Evolutionary conservation across 2,888 invertebrate species (phyloP), one percentile per base, ranked within the genome.

Genomic region (Protula sp.): DNA sequence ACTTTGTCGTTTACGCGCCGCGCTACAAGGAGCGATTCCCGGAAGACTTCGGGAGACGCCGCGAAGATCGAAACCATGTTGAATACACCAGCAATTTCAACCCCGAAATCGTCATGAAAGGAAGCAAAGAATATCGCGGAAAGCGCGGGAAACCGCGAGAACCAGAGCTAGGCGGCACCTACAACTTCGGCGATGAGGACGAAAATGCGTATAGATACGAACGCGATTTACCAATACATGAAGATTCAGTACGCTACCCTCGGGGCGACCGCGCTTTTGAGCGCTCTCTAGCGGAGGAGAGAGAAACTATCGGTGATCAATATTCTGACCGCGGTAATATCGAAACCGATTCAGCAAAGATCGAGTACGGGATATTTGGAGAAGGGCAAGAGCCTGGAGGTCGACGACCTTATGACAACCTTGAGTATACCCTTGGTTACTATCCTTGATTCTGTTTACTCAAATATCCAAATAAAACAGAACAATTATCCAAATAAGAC

Each of bases 1-100:
- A 57, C 31, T 38, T 57, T 22, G 30, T 51, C 47, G 22, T 57
- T 30, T 57, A 57, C 28, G 57, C 57, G 22, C 56, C 56, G 5
- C 24, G 48, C 22, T 56, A 56, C 56, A 14, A 19, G 9, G 9
- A 38, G 19, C 38, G 19, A 14, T 19, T 38, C 19, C 38, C 38
- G 9, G 38, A 38, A 19, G 9, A 38, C 19, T 9, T 14, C 9
- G 38, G 38, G 9, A 38, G 38, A 38, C 38, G 38, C 9, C 9
- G 19, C 9, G 38, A 38, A 38, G 38, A 19, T 19, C 9, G 38
- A 38, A 19, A 38, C 38, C 19, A 38, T 38, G 38, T 38, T 9
- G 38, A 38, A 38, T 38, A 38, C 19, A 38, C 38, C 38, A 38
- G 38, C 19, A 38, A 38, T 38, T 38, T 38, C 19, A 38, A 19